A percentile compares a stretch with the other conserved stretches of the same genome.
Evolutionary conservation across 37 sponge, comb jelly and placozoan genomes (phyloP).

Genomic region (Aphrocallistes beatrix): DNA sequence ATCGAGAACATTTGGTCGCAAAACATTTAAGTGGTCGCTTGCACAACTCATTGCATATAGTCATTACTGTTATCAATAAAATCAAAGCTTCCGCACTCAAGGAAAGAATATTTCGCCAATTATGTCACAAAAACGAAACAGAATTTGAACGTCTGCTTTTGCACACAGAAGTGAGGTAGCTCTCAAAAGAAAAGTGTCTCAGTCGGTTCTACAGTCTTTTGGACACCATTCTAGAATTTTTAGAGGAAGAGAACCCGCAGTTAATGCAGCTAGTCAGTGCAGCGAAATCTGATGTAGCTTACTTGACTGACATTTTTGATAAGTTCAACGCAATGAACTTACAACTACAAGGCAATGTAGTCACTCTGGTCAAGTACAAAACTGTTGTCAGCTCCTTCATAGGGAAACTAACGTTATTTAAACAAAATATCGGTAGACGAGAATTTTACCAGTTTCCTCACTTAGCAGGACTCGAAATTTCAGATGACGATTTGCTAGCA

Average conservation of each 20-base stretch:
- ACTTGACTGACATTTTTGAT: background rate
- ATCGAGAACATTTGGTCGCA: constrained; percentile 2
- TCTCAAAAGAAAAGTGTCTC: background rate
- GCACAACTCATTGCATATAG: constrained; percentile 8
- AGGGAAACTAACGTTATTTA: background rate
- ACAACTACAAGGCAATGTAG: background rate
- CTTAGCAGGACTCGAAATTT: constrained; percentile 9
- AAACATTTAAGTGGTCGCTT: constrained; percentile 9
- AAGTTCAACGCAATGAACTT: constrained; percentile 15
- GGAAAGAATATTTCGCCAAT: constrained; percentile 9
- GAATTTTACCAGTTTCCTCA: constrained; percentile 9
- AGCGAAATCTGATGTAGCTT: constrained; percentile 2
- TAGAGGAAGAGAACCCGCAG: background rate
- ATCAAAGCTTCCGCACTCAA: background rate
- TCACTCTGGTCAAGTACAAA: background rate
- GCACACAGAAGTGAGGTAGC: background rate
- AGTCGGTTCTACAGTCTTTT: background rate
- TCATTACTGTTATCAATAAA: background rate
- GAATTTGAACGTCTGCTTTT: constrained; percentile 9
- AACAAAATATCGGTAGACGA: constrained; percentile 2
- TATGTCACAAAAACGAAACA: background rate
- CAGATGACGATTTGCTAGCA: constrained; percentile 19
- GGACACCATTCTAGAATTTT: background rate
- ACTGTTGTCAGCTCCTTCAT: constrained; percentile 5
- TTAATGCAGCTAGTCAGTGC: background rate